Base-by-base conservation (phyloP, 2,113 vertebrate species). In the Herpetotheres cachinnans region DNA sequence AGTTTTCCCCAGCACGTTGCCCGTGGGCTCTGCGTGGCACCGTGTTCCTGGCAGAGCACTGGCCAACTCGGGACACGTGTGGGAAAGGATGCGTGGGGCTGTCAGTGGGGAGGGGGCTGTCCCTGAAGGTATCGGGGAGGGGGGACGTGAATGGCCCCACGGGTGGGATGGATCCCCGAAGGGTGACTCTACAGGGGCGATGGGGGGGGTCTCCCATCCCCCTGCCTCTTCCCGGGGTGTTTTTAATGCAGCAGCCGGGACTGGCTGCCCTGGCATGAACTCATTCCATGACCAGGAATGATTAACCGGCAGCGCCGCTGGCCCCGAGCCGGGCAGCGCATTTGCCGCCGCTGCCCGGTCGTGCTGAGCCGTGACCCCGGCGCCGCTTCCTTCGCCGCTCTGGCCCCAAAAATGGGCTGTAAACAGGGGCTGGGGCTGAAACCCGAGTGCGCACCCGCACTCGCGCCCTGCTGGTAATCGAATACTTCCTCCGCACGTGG, bases 381-480 rank as follows among this genome's bases (percentile, higher is more conserved):
- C 2, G 8, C 58, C 3, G 8, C 27, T 49, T 32, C 52, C 46
- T 36, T 71, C 47, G 0, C 3, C 0, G 0, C 40, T 20, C 52
- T 34, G 15, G 36, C n/a, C 65, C 76, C 72, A 11, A 56, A 89
- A 67, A 3, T 2, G 2, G 4, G 16, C 71, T 86, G 89, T 44
- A 72, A 94, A 81, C 82, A 54, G 46, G 26, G 72, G 11, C 58
- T 0, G 9, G 50, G 40, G 56, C 67, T 49, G 86, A 22, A 69
- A 69, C 44, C 38, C 5, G 27, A 77, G 49, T 0, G 24, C 2
- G 4, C 12, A 18, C 32, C 36, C 13, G 0, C 11, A 3, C 50
- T 2, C 0, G 0, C 11, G 4, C 50, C 2, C 0, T 1, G 7
- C 59, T 16, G 1, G n/a, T 36, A 70, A 90, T 76, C 21, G 2